Evolutionary conservation across 2,888 invertebrate genomes (phyloP), one percentile per base, ranked within the genome.

Genomic region (Dasysyrphus albostriatus): DNA sequence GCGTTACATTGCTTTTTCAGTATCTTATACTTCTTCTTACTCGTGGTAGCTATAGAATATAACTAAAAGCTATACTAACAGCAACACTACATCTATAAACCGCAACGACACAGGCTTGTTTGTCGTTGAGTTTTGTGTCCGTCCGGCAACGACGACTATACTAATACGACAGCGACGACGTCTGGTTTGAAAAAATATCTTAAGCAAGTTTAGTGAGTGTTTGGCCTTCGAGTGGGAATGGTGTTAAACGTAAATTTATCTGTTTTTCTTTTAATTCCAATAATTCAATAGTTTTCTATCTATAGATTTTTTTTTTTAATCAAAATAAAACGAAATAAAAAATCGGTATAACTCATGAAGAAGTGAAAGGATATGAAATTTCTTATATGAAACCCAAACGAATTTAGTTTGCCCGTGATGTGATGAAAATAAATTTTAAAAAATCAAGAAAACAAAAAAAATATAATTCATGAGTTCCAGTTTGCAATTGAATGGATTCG

Each of bases 151-250:
- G 39, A 14, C 39, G 42, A 12, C 19, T 39, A 14, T 19, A 51
- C 32, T 3, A 32, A 10, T 77, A 16, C 81, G 70, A 34, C 72
- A 54, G 74, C 79, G 80, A 70, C 84, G 37, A 87, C 78, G 84
- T 72, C 88, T 80, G 84, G 77, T 87, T 87, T 78, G 75, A 88
- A 89, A 24, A 88, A 88, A 89, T 91, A 90, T 90, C 91, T 90
- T 89, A 89, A 90, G 91, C 91, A 89, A 91, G 90, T 91, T 92
- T 90, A 92, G 92, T 92, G 91, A 91, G 91, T 92, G 92, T 91
- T 92, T 92, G 92, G 92, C 92, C 92, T 92, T 92, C 92, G 91
- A 91, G 89, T 91, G 90, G 90, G 92, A 90, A 91, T 91, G 92
- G 92, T 92, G 87, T 83, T 42, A 82, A 87, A 67, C 78, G 87